Evolutionary conservation across 2,113 vertebrate species (phyloP).

Genomic region (Pipa parva): DNA sequence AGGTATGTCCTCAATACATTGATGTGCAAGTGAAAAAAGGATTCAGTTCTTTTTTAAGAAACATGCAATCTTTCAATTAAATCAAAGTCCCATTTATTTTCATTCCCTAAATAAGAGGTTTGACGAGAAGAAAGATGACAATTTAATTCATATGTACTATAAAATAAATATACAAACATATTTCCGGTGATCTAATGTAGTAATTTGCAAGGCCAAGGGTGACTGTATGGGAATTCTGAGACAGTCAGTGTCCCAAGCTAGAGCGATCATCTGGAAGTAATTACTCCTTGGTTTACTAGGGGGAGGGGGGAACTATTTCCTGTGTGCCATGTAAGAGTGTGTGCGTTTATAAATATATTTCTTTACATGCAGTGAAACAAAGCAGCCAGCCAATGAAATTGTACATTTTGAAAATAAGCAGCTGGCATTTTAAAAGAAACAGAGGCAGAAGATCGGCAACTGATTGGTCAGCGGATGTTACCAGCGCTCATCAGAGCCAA

Average conservation of each 20-base stretch:
- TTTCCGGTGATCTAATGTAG: conserved; percentile 14
- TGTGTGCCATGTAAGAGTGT: conserved; percentile 2
- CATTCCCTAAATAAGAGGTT: too few species aligned
- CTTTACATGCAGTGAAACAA: not conserved
- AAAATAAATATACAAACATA: too few species aligned
- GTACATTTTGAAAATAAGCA: conserved; percentile 19
- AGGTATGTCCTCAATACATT: too few species aligned
- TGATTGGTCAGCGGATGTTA: not conserved
- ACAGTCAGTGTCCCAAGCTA: conserved; percentile 12
- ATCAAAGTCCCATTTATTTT: too few species aligned
- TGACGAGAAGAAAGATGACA: too few species aligned
- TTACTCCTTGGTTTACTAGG: not conserved
- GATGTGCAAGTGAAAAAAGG: too few species aligned
- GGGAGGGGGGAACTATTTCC: conserved; percentile 20
- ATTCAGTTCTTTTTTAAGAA: too few species aligned
- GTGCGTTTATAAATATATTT: not conserved
- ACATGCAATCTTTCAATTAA: too few species aligned
- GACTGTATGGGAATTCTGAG: conserved; percentile 19
- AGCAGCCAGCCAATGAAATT: not conserved
- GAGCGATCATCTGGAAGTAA: conserved; percentile 29
- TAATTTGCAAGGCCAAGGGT: not conserved
- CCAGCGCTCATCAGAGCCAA: not conserved
- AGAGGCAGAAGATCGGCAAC: not conserved
- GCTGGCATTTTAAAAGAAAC: not conserved
- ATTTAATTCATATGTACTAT: too few species aligned